Percentiles rank a stretch among this genome's conserved stretches.
phyloP scores from a whole-genome alignment of 2,888 invertebrate genomes.

The Diarsia rubi region DNA sequence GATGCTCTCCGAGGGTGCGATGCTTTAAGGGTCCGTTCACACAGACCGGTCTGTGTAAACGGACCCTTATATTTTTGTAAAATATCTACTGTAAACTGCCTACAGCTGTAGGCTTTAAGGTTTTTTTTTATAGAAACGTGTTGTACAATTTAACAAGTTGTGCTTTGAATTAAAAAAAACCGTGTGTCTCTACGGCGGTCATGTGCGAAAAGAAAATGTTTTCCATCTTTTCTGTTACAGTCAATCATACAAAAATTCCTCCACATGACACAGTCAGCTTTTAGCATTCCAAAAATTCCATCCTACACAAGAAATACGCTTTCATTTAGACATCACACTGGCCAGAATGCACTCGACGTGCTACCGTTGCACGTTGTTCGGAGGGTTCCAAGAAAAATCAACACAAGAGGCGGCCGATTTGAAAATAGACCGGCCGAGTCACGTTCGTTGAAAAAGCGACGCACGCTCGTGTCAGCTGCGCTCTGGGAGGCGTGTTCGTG shows the following conservation, averaged over 20 bases:
- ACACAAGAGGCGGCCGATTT: constrained; percentile 58
- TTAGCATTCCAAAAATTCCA: constrained; percentile 25
- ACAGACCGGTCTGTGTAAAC: too few relatives aligned
- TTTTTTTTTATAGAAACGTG: too few relatives aligned
- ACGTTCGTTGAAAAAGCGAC: constrained; percentile 58
- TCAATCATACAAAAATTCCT: constrained; percentile 6
- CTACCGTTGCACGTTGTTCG: constrained; percentile 35
- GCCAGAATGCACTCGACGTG: constrained; percentile 47
- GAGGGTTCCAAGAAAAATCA: constrained; percentile 63
- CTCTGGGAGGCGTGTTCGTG: constrained; percentile 38
- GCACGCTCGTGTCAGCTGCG: constrained; percentile 51
- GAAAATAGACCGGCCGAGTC: constrained; percentile 60
- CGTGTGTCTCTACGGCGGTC: background rate
- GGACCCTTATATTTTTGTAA: too few relatives aligned
- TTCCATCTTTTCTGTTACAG: background rate
- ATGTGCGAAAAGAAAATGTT: background rate
- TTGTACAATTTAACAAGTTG: too few relatives aligned
- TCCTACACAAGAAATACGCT: constrained; percentile 30
- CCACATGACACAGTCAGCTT: constrained; percentile 12
- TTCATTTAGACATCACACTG: constrained; percentile 41
- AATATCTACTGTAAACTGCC: too few relatives aligned
- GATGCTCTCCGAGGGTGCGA: too few relatives aligned
- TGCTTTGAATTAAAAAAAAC: background rate
- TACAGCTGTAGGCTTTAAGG: too few relatives aligned
- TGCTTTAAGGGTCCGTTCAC: too few relatives aligned